A percentile compares a stretch with the other conserved stretches of the same genome.
phyloP scores from a whole-genome alignment of 2,888 invertebrate species.

The Pilophorus perplexus region DNA sequence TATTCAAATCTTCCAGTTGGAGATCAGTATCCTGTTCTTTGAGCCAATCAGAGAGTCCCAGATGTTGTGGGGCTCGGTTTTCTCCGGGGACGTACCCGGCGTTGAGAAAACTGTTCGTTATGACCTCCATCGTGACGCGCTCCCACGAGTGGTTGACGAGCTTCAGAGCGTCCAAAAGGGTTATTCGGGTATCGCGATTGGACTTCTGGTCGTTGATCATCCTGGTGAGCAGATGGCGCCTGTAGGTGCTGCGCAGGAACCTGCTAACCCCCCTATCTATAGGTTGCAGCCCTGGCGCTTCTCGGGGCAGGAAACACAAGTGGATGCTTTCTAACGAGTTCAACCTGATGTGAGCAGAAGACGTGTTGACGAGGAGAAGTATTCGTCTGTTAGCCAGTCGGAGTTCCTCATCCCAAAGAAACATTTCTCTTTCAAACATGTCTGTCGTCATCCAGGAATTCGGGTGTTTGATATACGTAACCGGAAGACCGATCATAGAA shows the following conservation, averaged over 20 bases:
- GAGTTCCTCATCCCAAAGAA: constrained; percentile 14
- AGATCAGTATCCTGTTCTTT: neutral
- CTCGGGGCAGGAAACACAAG: constrained; percentile 1
- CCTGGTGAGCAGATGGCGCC: neutral
- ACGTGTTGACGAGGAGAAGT: constrained; percentile 1
- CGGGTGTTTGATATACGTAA: constrained; percentile 4
- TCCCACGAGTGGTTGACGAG: neutral
- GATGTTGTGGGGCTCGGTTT: too few relatives aligned
- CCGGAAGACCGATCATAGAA: constrained; percentile 39
- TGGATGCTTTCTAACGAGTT: neutral
- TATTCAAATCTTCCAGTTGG: neutral
- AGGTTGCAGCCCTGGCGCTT: neutral
- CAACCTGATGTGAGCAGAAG: constrained; percentile 2
- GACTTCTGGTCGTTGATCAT: neutral
- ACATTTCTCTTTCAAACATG: constrained; percentile 8
- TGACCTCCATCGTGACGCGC: neutral
- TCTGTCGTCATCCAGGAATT: constrained; percentile 20
- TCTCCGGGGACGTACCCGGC: too few relatives aligned
- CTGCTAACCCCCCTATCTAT: neutral
- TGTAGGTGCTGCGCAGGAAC: neutral
- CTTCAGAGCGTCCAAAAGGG: neutral
- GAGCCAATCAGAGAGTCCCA: neutral
- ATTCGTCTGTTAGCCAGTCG: neutral
- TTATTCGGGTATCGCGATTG: neutral
- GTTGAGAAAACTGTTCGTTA: neutral